Evolutionary conservation across 2,888 invertebrate genomes (phyloP).

Genomic region (Anthophora plumipes): DNA sequence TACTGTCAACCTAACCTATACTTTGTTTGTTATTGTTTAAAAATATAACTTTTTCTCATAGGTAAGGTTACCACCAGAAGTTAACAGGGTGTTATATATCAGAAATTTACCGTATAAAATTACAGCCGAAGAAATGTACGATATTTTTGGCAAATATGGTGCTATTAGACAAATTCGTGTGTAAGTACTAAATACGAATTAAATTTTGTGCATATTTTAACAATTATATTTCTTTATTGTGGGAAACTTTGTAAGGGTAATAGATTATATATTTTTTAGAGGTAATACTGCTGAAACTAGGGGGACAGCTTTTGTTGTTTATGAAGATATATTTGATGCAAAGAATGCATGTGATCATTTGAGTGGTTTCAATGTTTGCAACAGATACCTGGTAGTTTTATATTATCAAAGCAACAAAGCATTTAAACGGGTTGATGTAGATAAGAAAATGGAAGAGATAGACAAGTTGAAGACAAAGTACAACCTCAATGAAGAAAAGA

Average conservation of each 20-base stretch:
- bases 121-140: constrained; percentile 99
- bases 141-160: constrained; percentile 99
- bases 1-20: constrained; percentile 42
- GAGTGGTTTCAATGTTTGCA: constrained; percentile 99
- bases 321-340: constrained; percentile 99
- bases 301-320: constrained; percentile 99
- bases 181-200: constrained; percentile 87
- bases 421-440: constrained; percentile 97
- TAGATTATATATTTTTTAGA: constrained; percentile 85
- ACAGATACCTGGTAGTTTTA: constrained; percentile 98
- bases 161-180: constrained; percentile 99
- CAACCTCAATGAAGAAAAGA: constrained; percentile 82
- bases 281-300: constrained; percentile 99
- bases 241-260: neutral
- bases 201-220: neutral
- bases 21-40: constrained; percentile 5
- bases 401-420: constrained; percentile 99
- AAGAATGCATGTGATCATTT: constrained; percentile 99
- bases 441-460: constrained; percentile 97
- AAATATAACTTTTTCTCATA: constrained; percentile 83
- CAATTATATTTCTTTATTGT: neutral
- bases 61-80: constrained; percentile 99
- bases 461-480: constrained; percentile 98
- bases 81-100: constrained; percentile 98
- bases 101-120: constrained; percentile 99